Conservation (phyloP, 2,113 vertebrate species). For the Puntigrus tetrazona region DNA sequence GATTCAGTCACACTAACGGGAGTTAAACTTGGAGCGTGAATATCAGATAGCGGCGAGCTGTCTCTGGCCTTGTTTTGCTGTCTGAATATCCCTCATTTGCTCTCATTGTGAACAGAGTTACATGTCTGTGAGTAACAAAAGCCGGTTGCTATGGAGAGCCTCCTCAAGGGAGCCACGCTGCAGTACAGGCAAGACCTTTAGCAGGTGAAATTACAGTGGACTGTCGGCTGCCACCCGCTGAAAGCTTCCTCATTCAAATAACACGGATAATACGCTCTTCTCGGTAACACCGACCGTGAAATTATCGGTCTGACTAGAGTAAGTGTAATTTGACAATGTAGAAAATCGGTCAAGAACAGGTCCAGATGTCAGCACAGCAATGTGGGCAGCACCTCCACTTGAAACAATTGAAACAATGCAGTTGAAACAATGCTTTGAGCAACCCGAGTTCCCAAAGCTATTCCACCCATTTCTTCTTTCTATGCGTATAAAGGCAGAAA, state of each 20-base stretch:
- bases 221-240: background rate
- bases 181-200: conserved; percentile 33
- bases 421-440: background rate
- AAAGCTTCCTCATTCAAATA: background rate
- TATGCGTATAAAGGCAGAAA: background rate
- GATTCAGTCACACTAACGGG: conserved; percentile 23
- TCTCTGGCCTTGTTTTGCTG: background rate
- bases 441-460: background rate
- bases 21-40: conserved; percentile 29
- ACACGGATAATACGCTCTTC: background rate
- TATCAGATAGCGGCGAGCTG: conserved; percentile 16
- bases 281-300: background rate
- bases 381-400: background rate
- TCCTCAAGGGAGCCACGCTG: conserved; percentile 39
- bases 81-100: conserved; percentile 29
- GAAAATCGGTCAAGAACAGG: background rate
- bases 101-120: conserved; percentile 26
- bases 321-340: background rate
- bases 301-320: background rate
- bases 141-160: conserved; percentile 51
- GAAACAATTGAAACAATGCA: background rate
- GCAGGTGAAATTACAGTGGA: conserved; percentile 27
- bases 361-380: background rate
- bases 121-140: conserved; percentile 36
- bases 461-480: background rate